Evolutionary conservation across 2,113 vertebrate species (phyloP), one percentile per base, ranked within the genome.

Genomic region (Oncorhynchus nerka): DNA sequence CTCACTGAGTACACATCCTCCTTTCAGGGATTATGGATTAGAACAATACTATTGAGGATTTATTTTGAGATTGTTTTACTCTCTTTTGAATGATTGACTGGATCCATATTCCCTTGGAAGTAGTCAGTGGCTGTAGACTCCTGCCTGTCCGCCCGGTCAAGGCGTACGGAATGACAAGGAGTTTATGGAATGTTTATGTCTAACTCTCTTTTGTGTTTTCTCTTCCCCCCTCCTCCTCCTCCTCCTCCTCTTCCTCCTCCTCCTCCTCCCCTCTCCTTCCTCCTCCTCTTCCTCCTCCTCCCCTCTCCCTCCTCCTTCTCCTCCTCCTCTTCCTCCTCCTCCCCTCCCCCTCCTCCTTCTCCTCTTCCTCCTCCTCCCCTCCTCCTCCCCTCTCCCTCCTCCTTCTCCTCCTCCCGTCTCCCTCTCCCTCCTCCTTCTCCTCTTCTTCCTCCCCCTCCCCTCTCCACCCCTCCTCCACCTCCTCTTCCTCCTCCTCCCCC

Each of bases 11-110:
- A 71, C 76, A 78, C 5, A 26, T 66, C 75, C 48, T 19, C 30
- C 72, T 67, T 34, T 34, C 48, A 39, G 74, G 81, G 83, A 85
- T 73, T 86, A 51, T n/a, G 82, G 86, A 88, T 90, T 87, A 84
- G 79, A 81, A 90, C 78, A 84, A 88, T 73, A 62, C 86, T 90
- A 91, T 90, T 92, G 83, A 68, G 83, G 88, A 83, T 91, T 93
- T 86, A 85, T 73, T 81, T 69, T 45, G 59, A 79, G 70, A 39
- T 77, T 80, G 70, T 74, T 74, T 79, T 82, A 75, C 75, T 79
- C 65, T 75, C 39, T 69, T 75, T 57, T 62, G 30, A 70, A 61
- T 59, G 30, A 72, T 71, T 57, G 57, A 73, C 20, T 67, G 34
- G 74, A 59, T 57, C 71, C 24, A 75, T 26, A 74, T 70, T n/a